These are phyloP conservation scores for Vannuccia rotundouncinata DNA, from an alignment of 2,888 invertebrate species.

Conservation along the genomic window DNA sequence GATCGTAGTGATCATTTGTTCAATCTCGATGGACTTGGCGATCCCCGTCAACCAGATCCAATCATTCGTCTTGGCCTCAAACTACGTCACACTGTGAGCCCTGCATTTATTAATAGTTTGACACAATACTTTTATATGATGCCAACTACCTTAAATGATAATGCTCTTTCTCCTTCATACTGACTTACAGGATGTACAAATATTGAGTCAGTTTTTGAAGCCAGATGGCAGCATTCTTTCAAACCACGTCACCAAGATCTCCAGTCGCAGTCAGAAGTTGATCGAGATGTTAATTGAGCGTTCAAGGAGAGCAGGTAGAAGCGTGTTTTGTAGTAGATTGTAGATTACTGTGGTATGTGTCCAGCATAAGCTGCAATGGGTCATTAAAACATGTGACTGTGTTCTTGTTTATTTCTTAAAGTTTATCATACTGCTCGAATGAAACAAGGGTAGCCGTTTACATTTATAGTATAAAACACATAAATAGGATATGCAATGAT, in stretches of 20 bases:
- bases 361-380: too few relatives aligned
- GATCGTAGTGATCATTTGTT: not conserved
- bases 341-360: too few relatives aligned
- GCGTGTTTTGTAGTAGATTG: not conserved
- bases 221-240: not conserved
- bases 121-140: not conserved
- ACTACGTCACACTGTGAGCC: not conserved
- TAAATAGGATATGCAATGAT: too few relatives aligned
- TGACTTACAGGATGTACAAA: slow-evolving; percentile 13
- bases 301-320: slow-evolving; percentile 11
- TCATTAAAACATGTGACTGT: too few relatives aligned
- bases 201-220: slow-evolving; percentile 21
- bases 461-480: too few relatives aligned
- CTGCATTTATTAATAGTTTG: not conserved
- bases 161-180: not conserved
- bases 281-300: slow-evolving; percentile 33
- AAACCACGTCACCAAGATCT: not conserved
- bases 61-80: not conserved
- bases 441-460: too few relatives aligned
- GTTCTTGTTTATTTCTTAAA: too few relatives aligned
- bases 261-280: not conserved
- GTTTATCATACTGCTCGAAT: too few relatives aligned
- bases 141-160: too few relatives aligned
- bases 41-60: not conserved
- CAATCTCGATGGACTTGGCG: slow-evolving; percentile 17